These are phyloP conservation scores for Phortica okadai DNA, from an alignment of 2,888 invertebrate species.

Conservation along the genomic window DNA sequence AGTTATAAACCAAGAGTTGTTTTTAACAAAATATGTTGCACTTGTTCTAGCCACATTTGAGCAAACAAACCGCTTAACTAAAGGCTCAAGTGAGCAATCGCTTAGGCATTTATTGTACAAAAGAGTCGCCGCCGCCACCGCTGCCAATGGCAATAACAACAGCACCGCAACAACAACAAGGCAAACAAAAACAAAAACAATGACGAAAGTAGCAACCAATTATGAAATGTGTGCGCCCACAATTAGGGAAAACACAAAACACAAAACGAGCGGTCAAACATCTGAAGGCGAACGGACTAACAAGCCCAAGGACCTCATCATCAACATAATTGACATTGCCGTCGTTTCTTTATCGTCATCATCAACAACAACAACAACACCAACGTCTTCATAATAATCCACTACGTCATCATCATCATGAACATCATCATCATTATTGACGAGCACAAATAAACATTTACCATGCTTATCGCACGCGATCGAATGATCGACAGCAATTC, in stretches of 20 bases:
- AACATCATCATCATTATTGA: neutral
- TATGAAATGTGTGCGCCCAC: conserved; percentile 51
- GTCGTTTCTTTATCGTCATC: neutral
- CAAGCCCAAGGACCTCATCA: conserved; percentile 30
- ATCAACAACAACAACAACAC: neutral
- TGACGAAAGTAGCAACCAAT: conserved; percentile 31
- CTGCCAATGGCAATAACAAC: neutral
- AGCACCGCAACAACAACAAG: conserved; percentile 6
- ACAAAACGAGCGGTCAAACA: conserved; percentile 43
- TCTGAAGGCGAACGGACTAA: conserved; percentile 23
- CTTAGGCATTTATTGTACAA: neutral
- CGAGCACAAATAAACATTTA: conserved; percentile 66
- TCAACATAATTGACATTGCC: neutral
- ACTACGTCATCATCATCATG: conserved; percentile 8
- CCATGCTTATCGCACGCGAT: conserved; percentile 60
- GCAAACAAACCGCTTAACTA: conserved; percentile 11
- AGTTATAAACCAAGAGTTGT: neutral
- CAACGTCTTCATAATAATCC: neutral
- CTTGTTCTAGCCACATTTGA: conserved; percentile 17
- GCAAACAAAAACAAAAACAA: neutral
- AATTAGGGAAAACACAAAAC: conserved; percentile 45
- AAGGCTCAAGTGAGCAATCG: neutral
- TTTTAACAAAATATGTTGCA: conserved; percentile 16
- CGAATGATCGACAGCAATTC: conserved; percentile 9
- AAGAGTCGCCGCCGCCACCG: neutral